A percentile compares a stretch with the other conserved stretches of the same genome.
These are phyloP conservation scores for Drosophila gunungcola DNA, from an alignment of 1,140 invertebrate species.

Conservation along the genomic window DNA sequence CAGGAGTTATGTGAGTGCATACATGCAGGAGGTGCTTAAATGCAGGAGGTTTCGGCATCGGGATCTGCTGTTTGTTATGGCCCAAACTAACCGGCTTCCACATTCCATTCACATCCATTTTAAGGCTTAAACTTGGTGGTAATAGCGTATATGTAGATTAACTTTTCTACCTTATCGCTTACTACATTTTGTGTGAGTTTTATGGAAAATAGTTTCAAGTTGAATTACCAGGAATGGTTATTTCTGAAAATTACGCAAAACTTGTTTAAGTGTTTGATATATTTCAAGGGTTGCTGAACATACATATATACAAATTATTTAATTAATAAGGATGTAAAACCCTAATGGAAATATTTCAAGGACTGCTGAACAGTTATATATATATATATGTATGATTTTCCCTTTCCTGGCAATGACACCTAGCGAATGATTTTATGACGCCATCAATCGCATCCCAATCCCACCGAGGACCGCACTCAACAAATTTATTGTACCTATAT, in stretches of 20 bases:
- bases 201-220: constrained; percentile 4
- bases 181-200: not conserved
- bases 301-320: not conserved
- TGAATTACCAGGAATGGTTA: not conserved
- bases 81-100: constrained; percentile 6
- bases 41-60: constrained; percentile 5
- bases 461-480: constrained; percentile 6
- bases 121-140: constrained; percentile 20
- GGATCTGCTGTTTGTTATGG: constrained; percentile 10
- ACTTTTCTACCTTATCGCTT: constrained; percentile 22
- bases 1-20: constrained; percentile 39
- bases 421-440: constrained; percentile 9
- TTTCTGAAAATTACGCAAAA: not conserved
- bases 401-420: not conserved
- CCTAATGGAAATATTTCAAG: too few species aligned
- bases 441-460: constrained; percentile 1
- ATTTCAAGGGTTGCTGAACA: not conserved
- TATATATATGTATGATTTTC: too few species aligned
- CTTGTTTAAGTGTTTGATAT: not conserved
- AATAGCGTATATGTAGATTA: constrained; percentile 26
- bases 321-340: too few species aligned
- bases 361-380: too few species aligned
- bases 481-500: constrained; percentile 21
- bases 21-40: constrained; percentile 30
- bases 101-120: constrained; percentile 35